Evolutionary conservation across 2,797 vertebrate species (phyloP).

Genomic region (Linurgus olivaceus): DNA sequence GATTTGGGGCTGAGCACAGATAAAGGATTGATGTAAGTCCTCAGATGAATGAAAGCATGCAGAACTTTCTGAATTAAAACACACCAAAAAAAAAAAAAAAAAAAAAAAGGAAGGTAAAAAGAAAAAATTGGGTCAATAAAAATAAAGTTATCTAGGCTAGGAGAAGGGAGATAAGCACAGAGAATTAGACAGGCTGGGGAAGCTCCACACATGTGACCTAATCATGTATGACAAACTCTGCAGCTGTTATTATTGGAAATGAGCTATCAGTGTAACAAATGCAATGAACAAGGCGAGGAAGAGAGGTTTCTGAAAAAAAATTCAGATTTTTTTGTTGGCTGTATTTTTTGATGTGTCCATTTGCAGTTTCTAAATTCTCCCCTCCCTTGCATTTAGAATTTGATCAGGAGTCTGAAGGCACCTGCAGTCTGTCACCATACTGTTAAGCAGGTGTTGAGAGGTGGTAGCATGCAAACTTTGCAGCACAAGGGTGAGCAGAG

Average conservation of each 20-base stretch:
- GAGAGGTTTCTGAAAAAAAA: background rate
- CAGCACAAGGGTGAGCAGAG: background rate
- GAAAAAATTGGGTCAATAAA: background rate
- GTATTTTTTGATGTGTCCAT: background rate
- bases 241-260: background rate
- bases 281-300: background rate
- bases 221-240: background rate
- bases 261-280: background rate
- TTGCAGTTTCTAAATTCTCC: background rate
- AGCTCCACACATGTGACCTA: accelerated
- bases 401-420: background rate
- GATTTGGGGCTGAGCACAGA: background rate
- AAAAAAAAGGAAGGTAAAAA: accelerated
- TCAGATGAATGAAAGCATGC: background rate
- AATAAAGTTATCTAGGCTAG: background rate
- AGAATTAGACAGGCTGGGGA: background rate
- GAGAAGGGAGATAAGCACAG: background rate
- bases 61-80: background rate
- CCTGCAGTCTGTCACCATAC: background rate
- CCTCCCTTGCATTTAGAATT: background rate
- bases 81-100: background rate
- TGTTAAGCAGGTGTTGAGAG: background rate
- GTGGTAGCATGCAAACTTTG: background rate
- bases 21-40: background rate
- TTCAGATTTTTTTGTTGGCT: background rate